These are phyloP conservation scores for Drosophila trichaetosa DNA, from an alignment of 2,888 invertebrate species.

Conservation along the genomic window DNA sequence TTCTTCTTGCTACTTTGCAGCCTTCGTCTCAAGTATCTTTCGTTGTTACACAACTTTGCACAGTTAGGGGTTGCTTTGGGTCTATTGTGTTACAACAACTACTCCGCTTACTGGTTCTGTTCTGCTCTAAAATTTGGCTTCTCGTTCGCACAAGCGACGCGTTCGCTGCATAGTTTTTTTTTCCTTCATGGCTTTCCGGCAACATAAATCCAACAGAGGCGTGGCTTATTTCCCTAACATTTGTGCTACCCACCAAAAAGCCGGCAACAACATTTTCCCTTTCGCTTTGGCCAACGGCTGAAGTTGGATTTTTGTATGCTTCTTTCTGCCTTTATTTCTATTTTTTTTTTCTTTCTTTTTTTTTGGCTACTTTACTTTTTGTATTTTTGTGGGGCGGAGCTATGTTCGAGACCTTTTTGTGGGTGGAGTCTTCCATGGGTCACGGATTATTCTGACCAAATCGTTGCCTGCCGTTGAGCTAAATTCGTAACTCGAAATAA, in stretches of 20 bases:
- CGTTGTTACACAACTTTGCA: constrained; percentile 42
- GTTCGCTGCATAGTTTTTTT: constrained; percentile 57
- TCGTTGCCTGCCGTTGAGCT: constrained; percentile 27
- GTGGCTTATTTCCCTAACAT: constrained; percentile 70
- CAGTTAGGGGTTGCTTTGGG: constrained; percentile 76
- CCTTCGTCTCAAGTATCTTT: constrained; percentile 70
- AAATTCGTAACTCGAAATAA: constrained; percentile 3
- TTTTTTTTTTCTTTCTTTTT: constrained; percentile 41
- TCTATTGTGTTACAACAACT: constrained; percentile 77
- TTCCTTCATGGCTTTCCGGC: constrained; percentile 69
- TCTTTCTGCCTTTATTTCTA: constrained; percentile 34
- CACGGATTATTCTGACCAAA: constrained; percentile 28
- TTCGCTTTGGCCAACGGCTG: constrained; percentile 51
- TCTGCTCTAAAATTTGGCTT: constrained; percentile 37
- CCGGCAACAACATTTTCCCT: constrained; percentile 55
- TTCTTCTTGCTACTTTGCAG: constrained; percentile 4
- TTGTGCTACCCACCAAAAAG: constrained; percentile 52
- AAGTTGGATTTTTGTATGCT: constrained; percentile 44
- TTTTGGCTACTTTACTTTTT: constrained; percentile 47
- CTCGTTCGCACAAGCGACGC: constrained; percentile 44
- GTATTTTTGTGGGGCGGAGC: constrained; percentile 66
- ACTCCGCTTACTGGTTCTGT: constrained; percentile 38
- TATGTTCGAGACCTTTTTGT: constrained; percentile 53
- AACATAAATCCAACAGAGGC: constrained; percentile 72
- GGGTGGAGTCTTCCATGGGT: constrained; percentile 59